Percentiles rank a stretch among this genome's conserved stretches.
These are phyloP conservation scores for Cinara cedri DNA, from an alignment of 2,888 invertebrate species.

Conservation along the genomic window DNA sequence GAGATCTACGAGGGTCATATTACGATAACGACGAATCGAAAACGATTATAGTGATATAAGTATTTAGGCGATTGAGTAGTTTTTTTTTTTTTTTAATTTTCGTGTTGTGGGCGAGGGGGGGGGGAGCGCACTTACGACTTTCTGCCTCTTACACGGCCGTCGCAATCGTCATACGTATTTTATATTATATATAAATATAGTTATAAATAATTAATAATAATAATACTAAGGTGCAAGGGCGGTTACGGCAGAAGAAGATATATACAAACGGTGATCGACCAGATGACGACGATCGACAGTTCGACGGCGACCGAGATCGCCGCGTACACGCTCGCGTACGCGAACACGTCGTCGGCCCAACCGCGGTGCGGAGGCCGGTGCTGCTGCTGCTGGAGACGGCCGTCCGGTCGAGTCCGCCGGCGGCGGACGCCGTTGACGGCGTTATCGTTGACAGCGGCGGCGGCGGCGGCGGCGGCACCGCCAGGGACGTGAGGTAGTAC, in stretches of 20 bases:
- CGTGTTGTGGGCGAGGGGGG: no score
- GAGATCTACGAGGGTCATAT: no score
- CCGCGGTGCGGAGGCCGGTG: constrained; percentile 13
- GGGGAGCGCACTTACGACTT: no score
- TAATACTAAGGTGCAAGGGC: constrained; percentile 48
- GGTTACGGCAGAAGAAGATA: constrained; percentile 60
- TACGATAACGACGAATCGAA: no score
- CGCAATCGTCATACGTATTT: no score
- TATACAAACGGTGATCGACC: constrained; percentile 61
- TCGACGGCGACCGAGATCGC: constrained; percentile 61
- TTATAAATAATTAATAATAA: not conserved
- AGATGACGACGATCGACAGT: constrained; percentile 61
- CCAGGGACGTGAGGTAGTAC: constrained; percentile 2
- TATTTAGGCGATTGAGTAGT: no score
- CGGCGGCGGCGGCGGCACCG: not conserved
- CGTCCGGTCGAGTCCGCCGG: constrained; percentile 25
- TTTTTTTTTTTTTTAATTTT: no score
- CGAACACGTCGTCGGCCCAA: constrained; percentile 44
- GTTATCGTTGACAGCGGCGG: constrained; percentile 29
- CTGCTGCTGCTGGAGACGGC: constrained; percentile 31
- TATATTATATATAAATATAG: not conserved
- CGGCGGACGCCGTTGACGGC: constrained; percentile 52
- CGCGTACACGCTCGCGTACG: constrained; percentile 60
- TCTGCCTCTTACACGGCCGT: no score
- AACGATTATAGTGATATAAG: no score